phyloP scores from a whole-genome alignment of 1,140 invertebrate species.

The Euwallacea fornicatus region DNA sequence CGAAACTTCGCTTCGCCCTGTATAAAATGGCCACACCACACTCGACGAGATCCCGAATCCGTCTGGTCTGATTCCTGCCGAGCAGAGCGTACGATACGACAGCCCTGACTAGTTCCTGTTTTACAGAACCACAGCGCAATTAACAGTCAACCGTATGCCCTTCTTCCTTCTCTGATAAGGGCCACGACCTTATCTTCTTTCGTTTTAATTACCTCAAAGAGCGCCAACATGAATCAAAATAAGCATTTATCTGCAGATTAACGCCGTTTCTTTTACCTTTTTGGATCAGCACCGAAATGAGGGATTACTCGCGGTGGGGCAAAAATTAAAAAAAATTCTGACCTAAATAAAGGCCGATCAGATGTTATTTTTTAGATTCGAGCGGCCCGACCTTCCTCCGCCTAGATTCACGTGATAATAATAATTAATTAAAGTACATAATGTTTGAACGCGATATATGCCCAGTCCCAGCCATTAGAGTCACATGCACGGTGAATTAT shows the following conservation, averaged over 20 bases:
- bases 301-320: background rate
- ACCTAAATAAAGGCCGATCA: background rate
- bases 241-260: conserved; percentile 14
- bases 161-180: conserved; percentile 15
- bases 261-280: background rate
- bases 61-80: conserved; percentile 32
- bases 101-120: conserved; percentile 31
- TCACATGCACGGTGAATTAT: conserved; percentile 1
- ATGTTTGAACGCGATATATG: conserved; percentile 3
- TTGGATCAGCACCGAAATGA: background rate
- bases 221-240: conserved; percentile 12
- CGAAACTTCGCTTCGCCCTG: conserved; percentile 5
- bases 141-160: conserved; percentile 29
- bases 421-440: conserved; percentile 4
- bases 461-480: background rate
- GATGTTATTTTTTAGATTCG: background rate
- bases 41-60: conserved; percentile 27
- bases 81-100: conserved; percentile 13
- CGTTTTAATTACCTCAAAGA: conserved; percentile 19
- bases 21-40: conserved; percentile 10
- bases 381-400: background rate
- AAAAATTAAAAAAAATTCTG: background rate
- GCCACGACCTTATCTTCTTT: conserved; percentile 22
- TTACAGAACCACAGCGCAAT: conserved; percentile 35
- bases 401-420: background rate